Evolutionary conservation across 2,888 invertebrate species (phyloP).

Genomic region (Phalera bucephala): DNA sequence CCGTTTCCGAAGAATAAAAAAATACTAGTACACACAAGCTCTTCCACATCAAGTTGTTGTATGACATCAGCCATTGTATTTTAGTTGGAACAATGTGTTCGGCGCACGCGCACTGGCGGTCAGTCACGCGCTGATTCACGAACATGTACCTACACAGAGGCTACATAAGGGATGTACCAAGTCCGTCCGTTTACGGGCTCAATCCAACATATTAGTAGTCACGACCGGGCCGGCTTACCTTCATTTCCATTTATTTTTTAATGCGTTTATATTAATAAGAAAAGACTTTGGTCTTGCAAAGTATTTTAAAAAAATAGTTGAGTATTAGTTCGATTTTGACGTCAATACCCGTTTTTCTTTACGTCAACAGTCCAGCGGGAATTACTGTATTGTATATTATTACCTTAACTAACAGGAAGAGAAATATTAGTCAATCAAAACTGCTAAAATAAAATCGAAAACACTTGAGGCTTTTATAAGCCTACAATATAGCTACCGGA

Average conservation of each 20-base stretch:
- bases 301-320: no score
- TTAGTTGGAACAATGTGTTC: constrained; percentile 54
- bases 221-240: constrained; percentile 34
- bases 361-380: no score
- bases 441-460: no score
- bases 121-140: constrained; percentile 69
- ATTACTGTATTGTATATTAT: no score
- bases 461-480: no score
- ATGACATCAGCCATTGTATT: constrained; percentile 71
- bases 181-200: constrained; percentile 38
- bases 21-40: constrained; percentile 26
- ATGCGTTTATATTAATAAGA: constrained; percentile 12
- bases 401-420: no score
- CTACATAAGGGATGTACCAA: constrained; percentile 44
- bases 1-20: constrained; percentile 8
- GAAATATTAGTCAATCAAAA: no score
- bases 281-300: no score
- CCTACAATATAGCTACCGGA: no score
- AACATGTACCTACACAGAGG: constrained; percentile 20
- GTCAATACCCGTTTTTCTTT: no score
- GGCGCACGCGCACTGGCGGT: constrained; percentile 45
- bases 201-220: constrained; percentile 38
- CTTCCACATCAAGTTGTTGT: constrained; percentile 51
- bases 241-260: constrained; percentile 41
- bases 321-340: no score